Percentiles rank a stretch among this genome's conserved stretches.
Conservation (phyloP, 2,888 invertebrate species). For the Clitarchus hookeri region DNA sequence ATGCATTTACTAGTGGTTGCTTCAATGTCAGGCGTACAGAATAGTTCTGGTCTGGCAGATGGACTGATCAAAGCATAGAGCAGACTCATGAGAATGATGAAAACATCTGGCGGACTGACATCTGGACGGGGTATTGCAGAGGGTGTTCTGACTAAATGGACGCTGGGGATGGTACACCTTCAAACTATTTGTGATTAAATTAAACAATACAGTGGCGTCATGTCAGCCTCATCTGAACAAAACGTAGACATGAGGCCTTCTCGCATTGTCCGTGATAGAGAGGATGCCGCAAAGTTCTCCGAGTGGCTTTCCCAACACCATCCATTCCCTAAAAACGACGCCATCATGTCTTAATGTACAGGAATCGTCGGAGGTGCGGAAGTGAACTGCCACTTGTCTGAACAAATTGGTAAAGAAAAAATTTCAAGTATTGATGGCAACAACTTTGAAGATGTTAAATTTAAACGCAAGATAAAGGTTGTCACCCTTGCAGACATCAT, state of each 20-base stretch:
- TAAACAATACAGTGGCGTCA: conserved; percentile 16
- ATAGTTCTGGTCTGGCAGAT: background rate
- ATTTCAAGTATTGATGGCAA: too few relatives aligned
- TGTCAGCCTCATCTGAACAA: conserved; percentile 21
- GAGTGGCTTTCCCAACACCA: conserved; percentile 24
- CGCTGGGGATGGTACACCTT: conserved; percentile 10
- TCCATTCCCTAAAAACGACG: conserved; percentile 24
- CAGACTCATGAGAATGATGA: conserved; percentile 11
- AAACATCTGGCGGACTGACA: background rate
- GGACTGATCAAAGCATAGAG: background rate
- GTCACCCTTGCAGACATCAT: background rate
- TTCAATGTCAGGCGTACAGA: background rate
- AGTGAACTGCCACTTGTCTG: conserved; percentile 42
- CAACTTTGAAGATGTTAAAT: conserved; percentile 40
- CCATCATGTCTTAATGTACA: conserved; percentile 24
- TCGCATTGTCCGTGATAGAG: conserved; percentile 16
- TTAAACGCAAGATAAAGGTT: conserved; percentile 34
- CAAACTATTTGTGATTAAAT: background rate
- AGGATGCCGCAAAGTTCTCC: conserved; percentile 24
- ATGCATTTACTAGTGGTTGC: background rate
- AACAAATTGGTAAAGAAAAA: conserved; percentile 36
- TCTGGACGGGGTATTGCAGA: background rate
- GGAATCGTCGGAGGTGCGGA: conserved; percentile 40
- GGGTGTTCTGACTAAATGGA: background rate
- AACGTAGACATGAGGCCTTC: conserved; percentile 24